These are phyloP conservation scores for Morone saxatilis DNA, from an alignment of 2,113 vertebrate species.

Conservation along the genomic window DNA sequence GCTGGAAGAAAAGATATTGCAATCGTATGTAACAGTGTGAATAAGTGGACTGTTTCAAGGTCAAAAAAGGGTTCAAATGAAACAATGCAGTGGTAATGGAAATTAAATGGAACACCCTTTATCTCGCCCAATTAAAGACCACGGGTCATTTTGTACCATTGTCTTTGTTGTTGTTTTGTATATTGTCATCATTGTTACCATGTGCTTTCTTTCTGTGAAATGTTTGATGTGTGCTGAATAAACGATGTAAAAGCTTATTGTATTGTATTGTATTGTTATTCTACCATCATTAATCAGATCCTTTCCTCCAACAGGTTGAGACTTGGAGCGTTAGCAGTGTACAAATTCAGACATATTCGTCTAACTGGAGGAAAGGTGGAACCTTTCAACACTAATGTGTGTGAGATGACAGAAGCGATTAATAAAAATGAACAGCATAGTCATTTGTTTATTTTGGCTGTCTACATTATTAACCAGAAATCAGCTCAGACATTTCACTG, in stretches of 20 bases:
- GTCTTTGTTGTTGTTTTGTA: background rate
- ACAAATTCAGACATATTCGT: background rate
- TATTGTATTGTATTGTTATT: background rate
- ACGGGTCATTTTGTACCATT: background rate
- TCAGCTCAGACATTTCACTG: background rate
- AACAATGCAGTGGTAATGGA: background rate
- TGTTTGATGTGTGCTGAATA: background rate
- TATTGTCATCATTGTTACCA: background rate
- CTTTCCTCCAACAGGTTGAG: background rate
- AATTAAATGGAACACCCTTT: background rate
- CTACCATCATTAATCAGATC: rapidly evolving
- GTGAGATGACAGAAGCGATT: background rate
- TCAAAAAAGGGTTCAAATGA: background rate
- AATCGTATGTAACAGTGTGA: background rate
- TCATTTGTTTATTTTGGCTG: background rate
- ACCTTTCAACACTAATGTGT: background rate
- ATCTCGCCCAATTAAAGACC: background rate
- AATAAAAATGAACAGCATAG: background rate
- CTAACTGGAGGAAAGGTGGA: background rate
- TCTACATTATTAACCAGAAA: background rate
- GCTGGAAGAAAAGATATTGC: background rate
- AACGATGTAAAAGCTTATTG: background rate
- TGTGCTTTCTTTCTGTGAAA: background rate
- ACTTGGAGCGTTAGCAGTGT: background rate
- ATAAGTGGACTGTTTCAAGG: background rate